Evolutionary conservation across 2,113 vertebrate species (phyloP).

Genomic region (Megalops atlanticus): DNA sequence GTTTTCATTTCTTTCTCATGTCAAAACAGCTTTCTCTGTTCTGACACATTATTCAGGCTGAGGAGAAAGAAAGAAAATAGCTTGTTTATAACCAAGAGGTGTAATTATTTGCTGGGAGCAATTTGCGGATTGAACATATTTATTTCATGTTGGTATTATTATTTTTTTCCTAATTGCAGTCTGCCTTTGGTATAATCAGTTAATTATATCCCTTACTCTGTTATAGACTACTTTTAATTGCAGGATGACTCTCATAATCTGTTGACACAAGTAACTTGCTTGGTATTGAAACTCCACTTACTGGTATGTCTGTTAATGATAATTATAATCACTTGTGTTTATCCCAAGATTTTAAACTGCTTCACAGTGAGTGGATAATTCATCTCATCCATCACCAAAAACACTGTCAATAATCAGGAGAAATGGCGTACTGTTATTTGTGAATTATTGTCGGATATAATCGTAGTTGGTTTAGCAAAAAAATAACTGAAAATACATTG

Average conservation of each 20-base stretch:
- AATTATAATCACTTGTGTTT: background rate
- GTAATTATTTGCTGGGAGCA: constrained; percentile 58
- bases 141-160: constrained; percentile 43
- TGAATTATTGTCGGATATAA: too few species aligned
- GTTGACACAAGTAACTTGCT: constrained; percentile 26
- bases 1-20: constrained; percentile 48
- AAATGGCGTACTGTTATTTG: too few species aligned
- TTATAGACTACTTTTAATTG: constrained; percentile 25
- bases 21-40: constrained; percentile 47
- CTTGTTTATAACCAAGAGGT: constrained; percentile 50
- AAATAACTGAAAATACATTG: too few species aligned
- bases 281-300: constrained; percentile 14
- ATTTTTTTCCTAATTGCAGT: constrained; percentile 45
- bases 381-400: background rate
- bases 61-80: constrained; percentile 29
- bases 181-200: constrained; percentile 52
- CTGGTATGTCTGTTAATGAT: background rate
- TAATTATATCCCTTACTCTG: constrained; percentile 49
- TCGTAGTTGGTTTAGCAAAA: too few species aligned
- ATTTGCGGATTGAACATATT: constrained; percentile 48
- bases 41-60: constrained; percentile 40
- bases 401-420: background rate
- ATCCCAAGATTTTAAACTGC: background rate
- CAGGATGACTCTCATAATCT: constrained; percentile 6
- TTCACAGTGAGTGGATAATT: background rate